Conservation (phyloP, 2,888 invertebrate genomes). For the Rhorus exstirpatorius region DNA sequence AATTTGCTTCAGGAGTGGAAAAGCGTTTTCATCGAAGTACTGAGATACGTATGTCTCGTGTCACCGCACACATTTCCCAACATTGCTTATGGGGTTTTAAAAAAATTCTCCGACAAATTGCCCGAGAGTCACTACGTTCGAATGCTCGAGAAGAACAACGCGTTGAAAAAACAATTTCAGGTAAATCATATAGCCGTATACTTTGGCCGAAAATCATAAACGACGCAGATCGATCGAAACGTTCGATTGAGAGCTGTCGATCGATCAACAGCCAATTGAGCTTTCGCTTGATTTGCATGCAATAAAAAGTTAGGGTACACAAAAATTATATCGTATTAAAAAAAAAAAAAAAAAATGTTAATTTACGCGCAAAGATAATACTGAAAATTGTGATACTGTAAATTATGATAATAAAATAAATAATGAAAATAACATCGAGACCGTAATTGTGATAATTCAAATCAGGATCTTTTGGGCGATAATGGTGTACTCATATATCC, state of each 20-base stretch:
- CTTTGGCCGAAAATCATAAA: too few species aligned
- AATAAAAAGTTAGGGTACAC: too few species aligned
- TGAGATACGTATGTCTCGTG: conserved; percentile 89
- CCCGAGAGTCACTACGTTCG: conserved; percentile 88
- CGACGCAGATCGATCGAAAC: too few species aligned
- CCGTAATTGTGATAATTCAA: background rate
- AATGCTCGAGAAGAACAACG: conserved; percentile 87
- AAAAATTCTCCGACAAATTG: conserved; percentile 88
- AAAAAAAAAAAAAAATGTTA: background rate
- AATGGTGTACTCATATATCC: conserved; percentile 91
- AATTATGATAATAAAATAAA: background rate
- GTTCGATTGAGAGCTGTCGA: too few species aligned
- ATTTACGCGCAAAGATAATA: background rate
- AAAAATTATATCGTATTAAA: too few species aligned
- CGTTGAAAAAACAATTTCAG: conserved; percentile 89
- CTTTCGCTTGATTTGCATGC: too few species aligned
- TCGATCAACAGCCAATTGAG: too few species aligned
- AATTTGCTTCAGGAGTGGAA: conserved; percentile 86
- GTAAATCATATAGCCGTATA: too few species aligned
- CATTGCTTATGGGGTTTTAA: conserved; percentile 89
- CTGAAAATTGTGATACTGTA: background rate
- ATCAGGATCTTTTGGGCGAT: conserved; percentile 88
- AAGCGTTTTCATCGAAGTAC: conserved; percentile 89
- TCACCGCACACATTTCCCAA: conserved; percentile 90
- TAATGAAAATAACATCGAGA: background rate